Conservation (phyloP, 1,140 invertebrate species). For the Neodiprion lecontei region DNA sequence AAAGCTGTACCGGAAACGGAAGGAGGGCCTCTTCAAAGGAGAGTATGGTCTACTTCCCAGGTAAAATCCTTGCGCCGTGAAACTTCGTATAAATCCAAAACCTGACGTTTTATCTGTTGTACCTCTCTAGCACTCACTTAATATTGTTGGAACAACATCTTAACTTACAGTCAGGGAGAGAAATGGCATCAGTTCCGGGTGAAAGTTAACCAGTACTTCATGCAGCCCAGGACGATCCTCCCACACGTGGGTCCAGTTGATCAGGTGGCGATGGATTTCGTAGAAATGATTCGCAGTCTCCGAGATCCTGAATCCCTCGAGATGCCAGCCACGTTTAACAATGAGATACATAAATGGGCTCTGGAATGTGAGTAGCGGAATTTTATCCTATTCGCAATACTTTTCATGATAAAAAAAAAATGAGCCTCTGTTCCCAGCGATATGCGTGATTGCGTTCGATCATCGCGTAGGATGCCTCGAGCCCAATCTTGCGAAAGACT, state of each 20-base stretch:
- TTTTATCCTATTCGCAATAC: constrained; percentile 9
- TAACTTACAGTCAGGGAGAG: constrained; percentile 58
- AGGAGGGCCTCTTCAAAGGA: constrained; percentile 39
- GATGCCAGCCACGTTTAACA: constrained; percentile 65
- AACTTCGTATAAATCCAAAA: constrained; percentile 9
- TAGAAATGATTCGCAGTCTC: constrained; percentile 63
- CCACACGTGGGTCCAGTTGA: constrained; percentile 61
- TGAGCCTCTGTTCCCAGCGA: constrained; percentile 55
- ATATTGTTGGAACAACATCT: constrained; percentile 10
- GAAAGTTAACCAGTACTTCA: constrained; percentile 64
- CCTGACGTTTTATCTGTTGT: neutral
- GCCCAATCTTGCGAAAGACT: constrained; percentile 59
- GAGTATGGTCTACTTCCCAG: constrained; percentile 40
- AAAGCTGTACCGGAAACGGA: constrained; percentile 44
- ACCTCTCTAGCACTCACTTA: neutral
- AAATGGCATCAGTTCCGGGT: constrained; percentile 63
- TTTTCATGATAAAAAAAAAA: constrained; percentile 19
- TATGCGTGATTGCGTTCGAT: constrained; percentile 73
- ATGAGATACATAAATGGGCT: constrained; percentile 72
- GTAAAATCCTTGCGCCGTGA: constrained; percentile 26
- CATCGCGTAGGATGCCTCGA: constrained; percentile 69
- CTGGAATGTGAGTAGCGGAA: constrained; percentile 65
- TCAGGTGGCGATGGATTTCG: constrained; percentile 58
- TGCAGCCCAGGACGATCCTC: constrained; percentile 62
- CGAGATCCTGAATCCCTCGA: constrained; percentile 60